phyloP scores from a whole-genome alignment of 2,113 vertebrate genomes.

The Columba janthina region DNA sequence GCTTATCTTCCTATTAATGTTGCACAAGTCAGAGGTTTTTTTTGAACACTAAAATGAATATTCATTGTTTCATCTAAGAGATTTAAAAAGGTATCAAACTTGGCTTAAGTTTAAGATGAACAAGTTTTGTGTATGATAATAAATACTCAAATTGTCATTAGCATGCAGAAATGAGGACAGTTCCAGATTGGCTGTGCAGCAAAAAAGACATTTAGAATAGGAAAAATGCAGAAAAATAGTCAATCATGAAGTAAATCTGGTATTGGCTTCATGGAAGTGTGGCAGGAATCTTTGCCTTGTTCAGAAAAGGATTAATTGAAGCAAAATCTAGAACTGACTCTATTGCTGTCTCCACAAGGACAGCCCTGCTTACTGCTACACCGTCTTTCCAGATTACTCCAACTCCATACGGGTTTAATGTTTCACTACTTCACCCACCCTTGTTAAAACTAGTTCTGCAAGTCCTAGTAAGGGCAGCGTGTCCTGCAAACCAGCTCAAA shows the following conservation, averaged over 20 bases:
- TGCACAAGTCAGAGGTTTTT: neutral
- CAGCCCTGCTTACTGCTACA: accelerated
- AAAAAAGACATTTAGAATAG: neutral
- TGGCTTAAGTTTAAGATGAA: neutral
- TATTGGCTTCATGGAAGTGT: neutral
- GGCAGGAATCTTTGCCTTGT: neutral
- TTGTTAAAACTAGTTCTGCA: neutral
- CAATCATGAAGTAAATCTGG: too few species aligned
- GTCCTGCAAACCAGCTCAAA: neutral
- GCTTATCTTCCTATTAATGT: neutral
- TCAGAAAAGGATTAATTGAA: neutral
- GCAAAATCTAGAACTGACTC: neutral
- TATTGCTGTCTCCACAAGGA: accelerated
- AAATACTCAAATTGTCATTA: neutral
- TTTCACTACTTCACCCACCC: neutral
- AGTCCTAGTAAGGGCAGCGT: accelerated
- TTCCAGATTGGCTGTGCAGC: neutral
- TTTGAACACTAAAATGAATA: too few species aligned
- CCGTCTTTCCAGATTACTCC: too few species aligned
- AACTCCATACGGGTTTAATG: accelerated
- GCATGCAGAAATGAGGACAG: neutral
- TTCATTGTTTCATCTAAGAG: too few species aligned
- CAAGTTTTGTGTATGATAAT: neutral
- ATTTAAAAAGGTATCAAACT: neutral
- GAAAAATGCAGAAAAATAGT: neutral